Evolutionary conservation across 2,888 invertebrate genomes (phyloP).

Genomic region (Morpho deidamia): DNA sequence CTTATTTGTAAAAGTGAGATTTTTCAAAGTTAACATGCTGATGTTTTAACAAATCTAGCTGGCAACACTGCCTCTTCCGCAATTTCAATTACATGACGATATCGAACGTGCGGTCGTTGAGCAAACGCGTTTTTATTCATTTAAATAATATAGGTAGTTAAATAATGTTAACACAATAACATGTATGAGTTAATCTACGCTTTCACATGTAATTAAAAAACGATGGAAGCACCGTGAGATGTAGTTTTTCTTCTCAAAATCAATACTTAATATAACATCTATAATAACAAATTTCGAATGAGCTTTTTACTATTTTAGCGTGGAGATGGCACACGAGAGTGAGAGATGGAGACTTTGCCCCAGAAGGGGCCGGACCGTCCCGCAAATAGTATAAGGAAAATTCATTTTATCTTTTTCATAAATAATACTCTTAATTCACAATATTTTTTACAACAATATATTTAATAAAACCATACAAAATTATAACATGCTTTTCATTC

Average conservation of each 20-base stretch:
- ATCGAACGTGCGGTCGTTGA: too few relatives aligned
- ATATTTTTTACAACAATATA: slow-evolving; percentile 52
- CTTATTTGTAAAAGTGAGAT: too few relatives aligned
- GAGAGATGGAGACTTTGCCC: slow-evolving; percentile 73
- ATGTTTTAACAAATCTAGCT: too few relatives aligned
- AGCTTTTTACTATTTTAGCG: slow-evolving; percentile 62
- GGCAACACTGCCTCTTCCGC: too few relatives aligned
- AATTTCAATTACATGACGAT: too few relatives aligned
- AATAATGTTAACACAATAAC: too few relatives aligned
- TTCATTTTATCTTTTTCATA: slow-evolving; percentile 27
- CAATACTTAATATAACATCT: slow-evolving; percentile 14
- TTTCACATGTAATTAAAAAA: too few relatives aligned
- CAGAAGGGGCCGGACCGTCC: slow-evolving; percentile 63
- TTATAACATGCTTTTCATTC: slow-evolving; percentile 71
- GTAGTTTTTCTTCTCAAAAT: slow-evolving; percentile 19
- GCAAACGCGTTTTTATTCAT: too few relatives aligned
- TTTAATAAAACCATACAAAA: slow-evolving; percentile 58
- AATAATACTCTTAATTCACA: slow-evolving; percentile 38
- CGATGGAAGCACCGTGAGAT: slow-evolving; percentile 18
- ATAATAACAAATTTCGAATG: slow-evolving; percentile 23
- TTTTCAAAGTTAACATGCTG: too few relatives aligned
- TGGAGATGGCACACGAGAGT: slow-evolving; percentile 62
- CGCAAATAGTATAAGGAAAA: slow-evolving; percentile 72
- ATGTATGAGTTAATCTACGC: too few relatives aligned
- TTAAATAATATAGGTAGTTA: too few relatives aligned